Percentiles rank a stretch among this genome's conserved stretches.
Conservation (phyloP, 2,113 vertebrate genomes). For the Phalacrocorax pelagicus region DNA sequence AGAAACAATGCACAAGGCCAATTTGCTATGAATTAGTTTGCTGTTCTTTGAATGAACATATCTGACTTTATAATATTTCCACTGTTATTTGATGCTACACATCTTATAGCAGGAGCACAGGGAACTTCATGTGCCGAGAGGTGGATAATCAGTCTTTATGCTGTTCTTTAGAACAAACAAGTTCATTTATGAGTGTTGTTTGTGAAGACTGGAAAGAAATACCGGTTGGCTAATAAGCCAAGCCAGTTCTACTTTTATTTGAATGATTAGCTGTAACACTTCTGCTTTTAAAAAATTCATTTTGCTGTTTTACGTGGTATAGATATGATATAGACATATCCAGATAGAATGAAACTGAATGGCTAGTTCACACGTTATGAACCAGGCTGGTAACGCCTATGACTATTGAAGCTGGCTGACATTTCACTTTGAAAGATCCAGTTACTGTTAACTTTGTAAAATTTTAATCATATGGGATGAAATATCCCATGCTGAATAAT, state of each 20-base stretch:
- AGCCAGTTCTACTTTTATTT: not conserved
- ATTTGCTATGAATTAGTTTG: not conserved
- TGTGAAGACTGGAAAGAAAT: not conserved
- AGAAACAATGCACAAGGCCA: conserved; percentile 7
- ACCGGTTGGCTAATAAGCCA: not conserved
- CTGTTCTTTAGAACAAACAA: not conserved
- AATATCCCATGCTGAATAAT: not conserved
- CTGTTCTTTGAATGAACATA: conserved; percentile 15
- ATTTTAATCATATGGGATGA: not conserved
- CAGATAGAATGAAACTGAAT: not conserved
- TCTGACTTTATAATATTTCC: conserved; percentile 10
- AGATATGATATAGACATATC: not conserved
- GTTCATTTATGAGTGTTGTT: conserved; percentile 2
- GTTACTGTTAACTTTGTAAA: conserved; percentile 27
- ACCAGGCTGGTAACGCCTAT: not conserved
- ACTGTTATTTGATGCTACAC: not conserved
- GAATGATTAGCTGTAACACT: not conserved
- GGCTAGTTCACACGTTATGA: not conserved
- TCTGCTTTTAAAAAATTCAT: not conserved
- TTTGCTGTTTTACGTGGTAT: not conserved
- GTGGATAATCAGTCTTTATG: conserved; percentile 29
- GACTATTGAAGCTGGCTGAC: not conserved
- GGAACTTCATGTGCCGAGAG: not conserved
- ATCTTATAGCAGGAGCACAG: not conserved
- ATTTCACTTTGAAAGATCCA: not conserved